Evolutionary conservation across 2,888 invertebrate genomes (phyloP), one percentile per base, ranked within the genome.

Genomic region (Onchidella celtica): DNA sequence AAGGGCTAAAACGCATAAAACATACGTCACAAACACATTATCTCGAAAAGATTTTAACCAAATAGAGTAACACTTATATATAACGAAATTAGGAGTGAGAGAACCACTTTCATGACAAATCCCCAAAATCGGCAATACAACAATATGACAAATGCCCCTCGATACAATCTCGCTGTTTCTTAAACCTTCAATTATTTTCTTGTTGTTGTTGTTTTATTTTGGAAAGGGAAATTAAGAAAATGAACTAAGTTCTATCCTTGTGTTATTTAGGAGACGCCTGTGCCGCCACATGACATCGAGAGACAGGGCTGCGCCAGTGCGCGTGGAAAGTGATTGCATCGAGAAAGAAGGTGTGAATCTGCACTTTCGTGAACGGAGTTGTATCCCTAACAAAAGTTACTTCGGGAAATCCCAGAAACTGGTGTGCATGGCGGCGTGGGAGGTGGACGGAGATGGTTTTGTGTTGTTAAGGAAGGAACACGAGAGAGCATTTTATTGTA

Each of bases 271-370:
- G 3, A 61, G 59, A 17, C 38, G 29, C 14, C 4, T 63, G 3
- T 74, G 74, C 34, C 11, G 29, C 1, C 36, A 63, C 40, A n/a
- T 24, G 2, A 4, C 63, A 14, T 4, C 36, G 3, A 4, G 29
- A 24, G 74, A 77, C 27, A 78, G 59, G 38, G 68, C 69, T 14
- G 77, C 84, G 21, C 78, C 84, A 9, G 75, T 84, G 3, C 79
- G 86, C 2, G 61, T 86, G 4, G 86, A 86, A 70, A 86, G 86
- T 73, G 84, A 84, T 66, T 86, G 86, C 38, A 79, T 83, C 34
- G 47, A 69, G 27, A 82, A 81, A 0, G 86, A 86, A 59, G 85
- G 86, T 0, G 55, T 86, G 3, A 73, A 77, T 3, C 75, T 86
- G 66, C 65, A 80, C 47, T 83, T 86, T 76, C 78, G 84, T 9